Conservation (phyloP, 1,140 invertebrate genomes). For the Leucophenga varia region DNA sequence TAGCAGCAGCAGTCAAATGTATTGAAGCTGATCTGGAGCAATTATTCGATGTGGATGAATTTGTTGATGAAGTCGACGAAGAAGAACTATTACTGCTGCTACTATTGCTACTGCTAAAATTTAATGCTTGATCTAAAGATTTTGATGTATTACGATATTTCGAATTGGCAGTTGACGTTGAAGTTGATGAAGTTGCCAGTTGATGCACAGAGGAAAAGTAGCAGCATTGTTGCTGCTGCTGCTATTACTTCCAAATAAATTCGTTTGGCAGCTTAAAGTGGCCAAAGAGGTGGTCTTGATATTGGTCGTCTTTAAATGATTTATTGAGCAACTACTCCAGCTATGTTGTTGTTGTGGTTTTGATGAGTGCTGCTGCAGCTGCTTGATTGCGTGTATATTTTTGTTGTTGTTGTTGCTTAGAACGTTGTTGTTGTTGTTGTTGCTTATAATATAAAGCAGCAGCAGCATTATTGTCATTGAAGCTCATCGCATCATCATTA, state of each 20-base stretch:
- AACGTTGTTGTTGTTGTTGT: conserved; percentile 6
- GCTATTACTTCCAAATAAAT: conserved; percentile 47
- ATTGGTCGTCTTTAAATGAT: conserved; percentile 53
- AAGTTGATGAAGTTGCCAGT: neutral
- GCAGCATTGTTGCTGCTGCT: conserved; percentile 6
- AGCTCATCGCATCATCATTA: conserved; percentile 46
- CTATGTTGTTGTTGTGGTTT: conserved; percentile 18
- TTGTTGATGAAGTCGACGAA: too few relatives aligned
- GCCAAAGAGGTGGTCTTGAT: conserved; percentile 54
- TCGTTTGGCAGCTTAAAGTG: conserved; percentile 48
- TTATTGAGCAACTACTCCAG: conserved; percentile 50
- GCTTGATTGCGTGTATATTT: conserved; percentile 10
- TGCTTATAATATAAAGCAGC: conserved; percentile 17
- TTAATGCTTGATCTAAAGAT: conserved; percentile 33
- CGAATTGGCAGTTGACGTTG: conserved; percentile 4
- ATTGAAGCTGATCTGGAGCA: too few relatives aligned
- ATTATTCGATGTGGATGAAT: too few relatives aligned
- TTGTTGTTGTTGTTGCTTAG: conserved; percentile 16
- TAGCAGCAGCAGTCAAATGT: too few relatives aligned
- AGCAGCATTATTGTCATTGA: conserved; percentile 50
- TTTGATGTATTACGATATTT: conserved; percentile 42
- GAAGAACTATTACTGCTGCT: conserved; percentile 16
- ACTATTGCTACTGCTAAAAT: conserved; percentile 9
- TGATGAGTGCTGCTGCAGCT: conserved; percentile 13
- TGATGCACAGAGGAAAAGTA: too few relatives aligned